phyloP scores from a whole-genome alignment of 2,113 vertebrate genomes.

The Coreoperca whiteheadi region DNA sequence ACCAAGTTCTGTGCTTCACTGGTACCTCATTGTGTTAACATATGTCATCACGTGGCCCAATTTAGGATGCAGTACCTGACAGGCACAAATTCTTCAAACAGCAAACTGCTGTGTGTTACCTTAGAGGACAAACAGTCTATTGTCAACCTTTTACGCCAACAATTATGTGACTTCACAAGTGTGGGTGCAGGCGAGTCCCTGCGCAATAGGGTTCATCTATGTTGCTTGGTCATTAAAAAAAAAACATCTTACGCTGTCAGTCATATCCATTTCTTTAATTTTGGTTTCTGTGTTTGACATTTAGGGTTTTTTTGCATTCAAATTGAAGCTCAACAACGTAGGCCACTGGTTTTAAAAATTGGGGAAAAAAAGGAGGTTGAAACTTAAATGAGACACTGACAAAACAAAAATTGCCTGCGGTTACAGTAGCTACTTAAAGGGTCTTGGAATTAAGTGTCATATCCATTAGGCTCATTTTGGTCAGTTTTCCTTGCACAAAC shows the following conservation, averaged over 20 bases:
- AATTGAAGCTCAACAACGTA: constrained; percentile 62
- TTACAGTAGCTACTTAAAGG: constrained; percentile 50
- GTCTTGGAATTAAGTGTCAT: constrained; percentile 38
- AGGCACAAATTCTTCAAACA: background rate
- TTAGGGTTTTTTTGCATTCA: constrained; percentile 64
- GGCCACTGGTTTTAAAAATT: constrained; percentile 60
- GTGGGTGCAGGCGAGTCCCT: background rate
- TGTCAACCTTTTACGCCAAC: background rate
- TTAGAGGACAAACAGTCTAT: background rate
- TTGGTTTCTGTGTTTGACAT: constrained; percentile 76
- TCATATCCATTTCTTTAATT: constrained; percentile 74
- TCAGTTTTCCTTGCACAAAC: constrained; percentile 33
- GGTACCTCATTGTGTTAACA: background rate
- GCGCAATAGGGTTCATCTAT: background rate
- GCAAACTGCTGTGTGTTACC: constrained; percentile 7
- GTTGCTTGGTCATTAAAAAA: constrained; percentile 2
- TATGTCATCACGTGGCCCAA: background rate
- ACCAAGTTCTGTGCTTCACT: no score
- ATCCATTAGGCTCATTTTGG: constrained; percentile 51
- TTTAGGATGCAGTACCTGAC: background rate
- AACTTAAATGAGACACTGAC: constrained; percentile 43
- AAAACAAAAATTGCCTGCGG: constrained; percentile 46
- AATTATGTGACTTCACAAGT: background rate
- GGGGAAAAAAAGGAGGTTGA: constrained; percentile 32
- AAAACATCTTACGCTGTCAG: constrained; percentile 25